Conservation (phyloP, 1,140 invertebrate genomes). For the Choristoneura fumiferana region DNA sequence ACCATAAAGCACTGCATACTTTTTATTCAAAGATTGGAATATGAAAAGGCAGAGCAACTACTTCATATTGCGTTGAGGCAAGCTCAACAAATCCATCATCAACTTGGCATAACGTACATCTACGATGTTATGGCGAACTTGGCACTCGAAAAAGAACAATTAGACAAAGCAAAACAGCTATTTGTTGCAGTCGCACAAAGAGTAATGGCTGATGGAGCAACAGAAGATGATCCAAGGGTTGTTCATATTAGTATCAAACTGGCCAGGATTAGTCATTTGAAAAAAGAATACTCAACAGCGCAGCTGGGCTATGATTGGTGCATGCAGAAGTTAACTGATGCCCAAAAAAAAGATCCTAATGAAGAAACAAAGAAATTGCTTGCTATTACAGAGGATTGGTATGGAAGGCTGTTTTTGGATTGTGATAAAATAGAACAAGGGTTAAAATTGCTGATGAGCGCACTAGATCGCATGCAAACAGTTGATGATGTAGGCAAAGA, state of each 20-base stretch:
- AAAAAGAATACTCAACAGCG: conserved; percentile 82
- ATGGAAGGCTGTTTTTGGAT: conserved; percentile 87
- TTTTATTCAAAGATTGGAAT: conserved; percentile 86
- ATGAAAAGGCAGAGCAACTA: conserved; percentile 89
- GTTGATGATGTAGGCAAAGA: conserved; percentile 84
- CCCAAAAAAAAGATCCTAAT: conserved; percentile 72
- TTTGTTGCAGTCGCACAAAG: conserved; percentile 90
- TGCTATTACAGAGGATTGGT: conserved; percentile 89
- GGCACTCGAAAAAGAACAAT: conserved; percentile 86
- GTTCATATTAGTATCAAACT: conserved; percentile 84
- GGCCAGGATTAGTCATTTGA: conserved; percentile 84
- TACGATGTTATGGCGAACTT: conserved; percentile 95
- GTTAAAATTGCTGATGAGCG: conserved; percentile 82
- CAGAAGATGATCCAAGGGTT: conserved; percentile 87
- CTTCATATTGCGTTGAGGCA: conserved; percentile 89
- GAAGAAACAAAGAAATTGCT: conserved; percentile 81
- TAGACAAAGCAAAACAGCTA: conserved; percentile 90
- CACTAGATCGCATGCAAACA: conserved; percentile 83
- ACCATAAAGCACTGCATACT: conserved; percentile 87
- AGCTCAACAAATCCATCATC: conserved; percentile 88
- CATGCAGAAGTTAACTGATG: conserved; percentile 82
- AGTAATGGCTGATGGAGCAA: conserved; percentile 83
- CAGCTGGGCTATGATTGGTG: conserved; percentile 88
- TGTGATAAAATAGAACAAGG: conserved; percentile 82
- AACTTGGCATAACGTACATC: conserved; percentile 89